Base-by-base conservation (phyloP, 2,797 vertebrate genomes). In the Sebastolobus altivelis region DNA sequence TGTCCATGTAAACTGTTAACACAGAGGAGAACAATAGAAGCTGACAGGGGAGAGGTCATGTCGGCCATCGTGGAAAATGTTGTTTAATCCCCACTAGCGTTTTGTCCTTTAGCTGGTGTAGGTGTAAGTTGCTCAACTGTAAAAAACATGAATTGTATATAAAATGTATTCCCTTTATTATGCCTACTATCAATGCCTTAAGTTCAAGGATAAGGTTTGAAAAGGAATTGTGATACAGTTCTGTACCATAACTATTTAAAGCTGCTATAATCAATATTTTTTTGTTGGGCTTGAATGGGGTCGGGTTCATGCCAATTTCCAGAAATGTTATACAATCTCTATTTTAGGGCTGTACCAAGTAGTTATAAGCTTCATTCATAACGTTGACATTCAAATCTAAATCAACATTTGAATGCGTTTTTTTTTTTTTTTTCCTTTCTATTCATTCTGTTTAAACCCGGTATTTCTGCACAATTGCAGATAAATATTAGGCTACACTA, bases 21-120 rank as follows among this genome's bases (percentile, higher is more conserved):
- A 63, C 67, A 43, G 59, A 43, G 38, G 49, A 61, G 40, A 22
- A 31, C 46, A 68, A 83, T 8, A 12, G 37, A 77, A 52, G 33
- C 35, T 61, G 88, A 70, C 59, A 33, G 43, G 58, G 4, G 49
- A 8, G 46, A 72, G 18, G 63, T 63, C 55, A 37, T 16, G 67
- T 58, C 6, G 0, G 60, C 22, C 49, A 29, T 73, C n/a, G 12
- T 43, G 52, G 58, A 72, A 82, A 72, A 66, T 49, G 43, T 62
- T 69, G 11, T 52, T 55, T 54, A 22, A 54, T 74, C 3, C 10
- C 3, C 8, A 54, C 20, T 25, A 31, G 58, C 8, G n/a, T 35
- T 63, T 8, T 46, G 66, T 61, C 37, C 35, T 75, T 62, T 31
- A 75, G 27, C 29, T 67, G 9, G 4, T 65, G 69, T 4, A 52